Base-by-base conservation (phyloP, 2,888 invertebrate species). In the Zelleria hepariella region DNA sequence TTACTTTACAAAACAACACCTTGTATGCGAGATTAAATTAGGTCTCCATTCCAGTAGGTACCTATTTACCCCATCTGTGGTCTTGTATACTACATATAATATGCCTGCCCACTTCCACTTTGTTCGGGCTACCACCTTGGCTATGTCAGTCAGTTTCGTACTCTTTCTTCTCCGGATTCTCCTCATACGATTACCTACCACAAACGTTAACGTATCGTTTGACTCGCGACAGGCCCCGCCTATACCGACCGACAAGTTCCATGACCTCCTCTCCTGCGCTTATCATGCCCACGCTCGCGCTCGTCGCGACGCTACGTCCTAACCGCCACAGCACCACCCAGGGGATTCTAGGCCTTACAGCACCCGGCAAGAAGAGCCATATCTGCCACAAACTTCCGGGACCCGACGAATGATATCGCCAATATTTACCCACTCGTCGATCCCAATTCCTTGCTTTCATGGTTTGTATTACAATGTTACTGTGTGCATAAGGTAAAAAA, bases 251-350 rank as follows among this genome's bases (percentile, higher is more conserved):
- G 49, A 57, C 63, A 77, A 82, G 86, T 84, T 85, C 84, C 67
- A 75, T 84, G 85, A 86, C 82, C 85, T 55, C 78, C 77, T 73
- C 82, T 80, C 78, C 70, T 75, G 78, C 78, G 82, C 83, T 85
- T 86, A 85, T 85, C 85, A 82, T 32, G 65, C 68, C 64, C 64
- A 62, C 65, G 62, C 65, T 68, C 67, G 69, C 58, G 32, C 53
- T 24, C 23, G 49, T 25, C 25, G 53, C 15, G 21, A 23, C 24
- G 15, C 21, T 7, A 1, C 23, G 15, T 25, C 15, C 53, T 25
- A n/a, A n/a, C 24, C 2, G 8, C 53, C 15, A 2, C 15, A 23
- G 8, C n/a, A 25, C 25, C 10, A 1, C 10, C 23, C 21, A 53
- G 5, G 15, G 21, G 21, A 24, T 24, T 53, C 53, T 53, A 10